Base-by-base conservation (phyloP, 1,140 invertebrate species). In the Phocides pigmalion region DNA sequence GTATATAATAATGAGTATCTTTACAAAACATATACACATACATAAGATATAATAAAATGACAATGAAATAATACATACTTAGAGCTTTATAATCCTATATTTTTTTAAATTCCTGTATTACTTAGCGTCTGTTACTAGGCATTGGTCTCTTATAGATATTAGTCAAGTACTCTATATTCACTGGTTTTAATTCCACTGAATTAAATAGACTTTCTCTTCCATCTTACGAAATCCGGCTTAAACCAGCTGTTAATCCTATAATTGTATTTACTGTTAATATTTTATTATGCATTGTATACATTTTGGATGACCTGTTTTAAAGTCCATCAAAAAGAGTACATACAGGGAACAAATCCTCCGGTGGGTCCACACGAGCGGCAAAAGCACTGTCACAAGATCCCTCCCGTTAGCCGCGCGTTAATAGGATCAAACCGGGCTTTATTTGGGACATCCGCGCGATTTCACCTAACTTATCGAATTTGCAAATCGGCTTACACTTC, bases 401-500 rank as follows among this genome's bases (percentile, higher is more conserved):
- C 70, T 70, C 62, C 82, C 79, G 82, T 87, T 83, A 87, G 80
- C 80, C 82, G 79, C 81, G 81, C 82, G 88, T 84, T 90, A 90
- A 90, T 89, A 89, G 85, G 88, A 90, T 90, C 85, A 90, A 84
- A 82, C 77, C 74, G 79, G 82, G 86, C 79, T 88, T 86, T 89
- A 87, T 87, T 84, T 80, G 88, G 84, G 85, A 81, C 75, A 70
- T 90, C 86, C 86, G 84, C 79, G 82, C 86, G 82, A 86, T 89
- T 89, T 89, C 85, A 83, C 84, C 84, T 86, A 88, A 89, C 84
- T 90, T 90, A 85, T 86, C 84, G 86, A 88, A 89, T 89, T 90
- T 87, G 81, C 86, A 89, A 89, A 90, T 81, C 84, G 80, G 86
- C 83, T 90, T 89, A 87, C 84, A 82, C 80, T 83, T 88, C 84